Base-by-base conservation (phyloP, 1,140 invertebrate species). In the Lethocerus indicus region DNA sequence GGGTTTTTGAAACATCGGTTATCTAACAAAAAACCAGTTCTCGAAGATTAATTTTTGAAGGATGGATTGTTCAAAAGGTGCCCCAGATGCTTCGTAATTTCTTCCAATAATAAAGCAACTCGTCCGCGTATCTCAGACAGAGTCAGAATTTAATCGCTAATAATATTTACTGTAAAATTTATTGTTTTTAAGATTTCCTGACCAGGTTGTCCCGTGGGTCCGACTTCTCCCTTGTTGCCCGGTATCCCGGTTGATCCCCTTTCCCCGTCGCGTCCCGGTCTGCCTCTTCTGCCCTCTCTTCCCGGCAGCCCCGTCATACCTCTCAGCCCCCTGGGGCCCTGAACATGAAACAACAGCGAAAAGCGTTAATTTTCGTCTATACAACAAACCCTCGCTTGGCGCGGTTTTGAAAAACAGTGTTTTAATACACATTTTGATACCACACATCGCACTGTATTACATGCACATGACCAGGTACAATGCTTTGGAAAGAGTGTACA, bases 241-340 rank as follows among this genome's bases (percentile, higher is more conserved):
- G 53, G 50, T 18, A 46, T 36, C 20, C 56, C 56, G 16, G 56
- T 55, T 6, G 39, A 25, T 21, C 56, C 56, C 43, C 56, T 52
- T 50, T 55, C 56, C n/a, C 56, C 56, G 64, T 87, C 83, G 60
- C 80, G 65, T 3, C 84, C 83, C 25, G 80, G 69, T 61, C 76
- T 70, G 14, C 84, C 84, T 55, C 81, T 62, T 53, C 74, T 61
- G 32, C 68, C 81, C 62, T 68, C 75, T 54, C 79, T 64, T 1
- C 83, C 83, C 27, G 70, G 67, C 32, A 64, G 67, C 3, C 83
- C 83, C 54, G 69, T 67, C 27, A 71, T 62, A 26, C 79, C 81
- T 57, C 73, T 61, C 16, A 72, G 54, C 3, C 81, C 81, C 51
- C 71, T 66, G 18, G 72, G 70, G 27, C 78, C 81, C 79, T 82